phyloP scores from a whole-genome alignment of 2,797 vertebrate species.

The Cossypha caffra region DNA sequence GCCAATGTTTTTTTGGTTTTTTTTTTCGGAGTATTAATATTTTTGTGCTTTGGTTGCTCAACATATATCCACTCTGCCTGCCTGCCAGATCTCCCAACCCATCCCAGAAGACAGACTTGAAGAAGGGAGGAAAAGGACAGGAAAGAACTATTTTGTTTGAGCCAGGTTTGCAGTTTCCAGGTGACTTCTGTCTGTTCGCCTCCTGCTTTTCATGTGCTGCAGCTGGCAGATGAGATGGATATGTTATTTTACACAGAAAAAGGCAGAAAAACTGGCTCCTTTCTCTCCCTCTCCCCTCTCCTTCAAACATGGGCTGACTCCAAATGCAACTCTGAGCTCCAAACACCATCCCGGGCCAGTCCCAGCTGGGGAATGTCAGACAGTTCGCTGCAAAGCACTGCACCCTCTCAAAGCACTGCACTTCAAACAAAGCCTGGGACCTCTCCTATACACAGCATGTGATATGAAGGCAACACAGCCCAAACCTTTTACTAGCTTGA shows the following conservation, averaged over 20 bases:
- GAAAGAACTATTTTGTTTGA: not conserved
- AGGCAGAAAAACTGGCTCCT: not conserved
- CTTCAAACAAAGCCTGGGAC: slow-evolving; percentile 56
- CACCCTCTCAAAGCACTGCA: not conserved
- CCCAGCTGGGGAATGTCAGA: slow-evolving; percentile 54
- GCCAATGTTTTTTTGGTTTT: not conserved
- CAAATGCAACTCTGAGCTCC: slow-evolving; percentile 2
- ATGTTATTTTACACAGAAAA: not conserved
- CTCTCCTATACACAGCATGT: not conserved
- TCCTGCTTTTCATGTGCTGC: slow-evolving; percentile 13
- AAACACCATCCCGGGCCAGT: not conserved
- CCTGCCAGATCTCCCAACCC: slow-evolving; percentile 8
- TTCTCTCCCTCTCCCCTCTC: slow-evolving; percentile 4
- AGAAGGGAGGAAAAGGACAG: not conserved
- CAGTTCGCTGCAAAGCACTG: not conserved
- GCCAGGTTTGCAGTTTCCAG: not conserved
- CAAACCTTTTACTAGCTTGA: not conserved
- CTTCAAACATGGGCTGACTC: slow-evolving; percentile 17
- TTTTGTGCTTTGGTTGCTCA: slow-evolving; percentile 24
- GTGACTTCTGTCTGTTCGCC: slow-evolving; percentile 29
- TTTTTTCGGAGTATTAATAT: not conserved
- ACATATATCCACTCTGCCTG: not conserved
- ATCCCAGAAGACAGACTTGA: not conserved
- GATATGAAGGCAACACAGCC: not conserved
- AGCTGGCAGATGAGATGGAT: slow-evolving; percentile 15